phyloP scores from a whole-genome alignment of 2,113 vertebrate species.

The Notechis scutatus region DNA sequence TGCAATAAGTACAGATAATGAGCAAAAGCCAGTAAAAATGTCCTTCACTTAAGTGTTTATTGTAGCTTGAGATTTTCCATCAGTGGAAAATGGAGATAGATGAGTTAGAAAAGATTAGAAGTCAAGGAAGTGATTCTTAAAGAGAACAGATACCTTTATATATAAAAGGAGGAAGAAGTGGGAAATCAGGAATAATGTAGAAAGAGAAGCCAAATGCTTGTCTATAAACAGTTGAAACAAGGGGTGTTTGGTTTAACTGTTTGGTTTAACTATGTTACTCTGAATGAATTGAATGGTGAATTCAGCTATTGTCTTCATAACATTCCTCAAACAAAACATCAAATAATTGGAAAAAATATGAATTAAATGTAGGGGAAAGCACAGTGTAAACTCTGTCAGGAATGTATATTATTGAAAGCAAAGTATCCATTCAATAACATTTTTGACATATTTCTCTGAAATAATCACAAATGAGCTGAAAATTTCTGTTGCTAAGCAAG shows the following conservation, averaged over 20 bases:
- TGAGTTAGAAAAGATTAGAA: slow-evolving; percentile 4
- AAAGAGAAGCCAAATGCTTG: neutral
- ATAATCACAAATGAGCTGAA: neutral
- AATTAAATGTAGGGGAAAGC: neutral
- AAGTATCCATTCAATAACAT: neutral
- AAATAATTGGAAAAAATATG: neutral
- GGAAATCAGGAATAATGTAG: neutral
- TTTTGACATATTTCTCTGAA: neutral
- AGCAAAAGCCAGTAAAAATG: slow-evolving; percentile 8
- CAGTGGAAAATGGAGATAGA: slow-evolving; percentile 11
- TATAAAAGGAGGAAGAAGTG: neutral
- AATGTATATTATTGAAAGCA: neutral
- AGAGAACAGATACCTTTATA: neutral
- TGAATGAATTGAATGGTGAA: neutral
- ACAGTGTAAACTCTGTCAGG: neutral
- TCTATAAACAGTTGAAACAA: neutral
- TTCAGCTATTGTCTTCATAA: neutral
- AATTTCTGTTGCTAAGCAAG: neutral
- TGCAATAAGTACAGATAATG: neutral
- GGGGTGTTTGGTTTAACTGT: neutral
- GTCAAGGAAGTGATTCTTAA: neutral
- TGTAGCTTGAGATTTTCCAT: slow-evolving; percentile 5
- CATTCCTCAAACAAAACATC: neutral
- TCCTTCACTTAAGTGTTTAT: slow-evolving; percentile 25
- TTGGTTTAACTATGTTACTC: neutral